Base-by-base conservation (phyloP, 1,140 invertebrate species). In the Oryctes rhinoceros region DNA sequence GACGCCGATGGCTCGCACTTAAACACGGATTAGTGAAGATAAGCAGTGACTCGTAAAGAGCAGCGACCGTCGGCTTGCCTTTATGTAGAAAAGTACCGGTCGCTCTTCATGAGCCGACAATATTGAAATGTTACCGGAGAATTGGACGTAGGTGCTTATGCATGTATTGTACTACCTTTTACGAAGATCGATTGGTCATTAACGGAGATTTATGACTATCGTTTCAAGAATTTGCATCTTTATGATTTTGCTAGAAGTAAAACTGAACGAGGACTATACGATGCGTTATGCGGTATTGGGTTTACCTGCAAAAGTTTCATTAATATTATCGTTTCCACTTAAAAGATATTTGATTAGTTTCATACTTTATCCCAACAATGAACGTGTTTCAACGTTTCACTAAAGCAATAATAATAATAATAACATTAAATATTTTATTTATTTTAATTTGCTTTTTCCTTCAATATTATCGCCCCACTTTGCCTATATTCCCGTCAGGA, bases 11-110 rank as follows among this genome's bases (percentile, higher is more conserved):
- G 53, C 53, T 59, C 53, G 53, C 53, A 59, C 53, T 59, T 59
- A 59, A 59, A 59, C 53, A 18, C 53, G 53, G 53, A 59, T 59
- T 59, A 59, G 53, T 59, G 53, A 59, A 59, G 53, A 59, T 59
- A 59, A 59, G 53, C 53, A 59, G 18, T 59, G 53, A 59, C 53
- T 59, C 53, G 53, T 59, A 59, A 59, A 59, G 53, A 59, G n/a
- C 53, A 18, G 53, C 15, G 53, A 6, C 53, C 18, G 18, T 59
- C 53, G 53, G 53, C 15, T 59, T n/a, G 53, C 53, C 53, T 59
- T 59, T 59, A 59, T 18, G 53, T 59, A n/a, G 53, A 18, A 59
- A 18, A 59, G 53, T 18, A 15, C 18, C 53, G 15, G 15, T n/a
- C n/a, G 18, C 18, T 15, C 53, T 59, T 18, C 18, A n/a, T 59